A percentile compares a stretch with the other conserved stretches of the same genome.
Conservation (phyloP, 2,797 vertebrate genomes). For the Hirundo rustica region DNA sequence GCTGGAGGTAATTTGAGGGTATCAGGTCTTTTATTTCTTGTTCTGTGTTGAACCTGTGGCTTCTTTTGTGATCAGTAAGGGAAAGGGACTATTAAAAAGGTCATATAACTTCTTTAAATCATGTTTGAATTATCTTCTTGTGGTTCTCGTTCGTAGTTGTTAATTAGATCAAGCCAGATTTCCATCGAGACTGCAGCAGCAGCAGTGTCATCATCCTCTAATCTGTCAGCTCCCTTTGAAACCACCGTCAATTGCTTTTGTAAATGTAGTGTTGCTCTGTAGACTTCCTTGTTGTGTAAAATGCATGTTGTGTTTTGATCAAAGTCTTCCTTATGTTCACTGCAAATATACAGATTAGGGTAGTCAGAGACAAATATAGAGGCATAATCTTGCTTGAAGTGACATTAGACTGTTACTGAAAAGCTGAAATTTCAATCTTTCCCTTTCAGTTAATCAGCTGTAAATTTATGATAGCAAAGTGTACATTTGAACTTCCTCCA, state of each 20-base stretch:
- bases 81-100: neutral
- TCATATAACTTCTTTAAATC: conserved; percentile 44
- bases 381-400: conserved; percentile 20
- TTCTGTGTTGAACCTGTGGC: neutral
- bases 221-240: conserved; percentile 70
- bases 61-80: conserved; percentile 28
- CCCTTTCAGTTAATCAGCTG: neutral
- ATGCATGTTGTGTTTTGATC: conserved; percentile 69
- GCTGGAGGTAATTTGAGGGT: neutral
- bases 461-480: neutral
- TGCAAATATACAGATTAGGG: conserved; percentile 44
- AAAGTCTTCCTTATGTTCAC: conserved; percentile 60
- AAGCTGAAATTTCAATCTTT: neutral
- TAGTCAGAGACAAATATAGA: conserved; percentile 37
- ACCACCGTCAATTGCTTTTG: conserved; percentile 62
- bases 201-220: conserved; percentile 65
- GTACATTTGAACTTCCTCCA: neutral
- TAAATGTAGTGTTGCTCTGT: conserved; percentile 60
- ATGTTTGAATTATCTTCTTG: conserved; percentile 51
- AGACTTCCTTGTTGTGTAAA: conserved; percentile 68
- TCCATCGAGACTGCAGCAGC: conserved; percentile 50
- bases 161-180: conserved; percentile 68
- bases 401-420: conserved; percentile 22
- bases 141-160: conserved; percentile 43
- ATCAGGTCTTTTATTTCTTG: neutral